These are phyloP conservation scores for Rosalia funebris DNA, from an alignment of 2,888 invertebrate genomes.

Conservation along the genomic window DNA sequence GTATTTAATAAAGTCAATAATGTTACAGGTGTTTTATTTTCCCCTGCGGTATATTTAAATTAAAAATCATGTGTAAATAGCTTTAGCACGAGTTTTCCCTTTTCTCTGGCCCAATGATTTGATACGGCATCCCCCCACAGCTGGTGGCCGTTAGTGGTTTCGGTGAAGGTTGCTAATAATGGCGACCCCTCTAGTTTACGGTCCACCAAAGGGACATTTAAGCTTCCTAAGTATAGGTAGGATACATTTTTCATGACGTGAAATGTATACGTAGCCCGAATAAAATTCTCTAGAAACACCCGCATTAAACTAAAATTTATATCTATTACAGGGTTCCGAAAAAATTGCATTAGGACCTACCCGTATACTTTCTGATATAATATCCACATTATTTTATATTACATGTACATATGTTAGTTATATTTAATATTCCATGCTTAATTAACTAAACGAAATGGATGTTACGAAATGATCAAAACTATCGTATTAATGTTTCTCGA, in stretches of 20 bases:
- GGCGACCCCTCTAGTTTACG: constrained; percentile 28
- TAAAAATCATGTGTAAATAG: no score
- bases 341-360: constrained; percentile 1
- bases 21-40: no score
- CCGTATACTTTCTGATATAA: neutral
- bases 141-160: constrained; percentile 23
- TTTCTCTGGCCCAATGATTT: neutral
- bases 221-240: constrained; percentile 20
- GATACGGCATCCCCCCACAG: neutral
- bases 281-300: constrained; percentile 16
- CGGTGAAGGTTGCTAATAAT: constrained; percentile 23
- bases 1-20: no score
- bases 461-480: no score
- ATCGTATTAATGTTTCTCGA: no score
- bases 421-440: no score
- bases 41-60: no score
- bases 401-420: no score
- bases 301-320: constrained; percentile 18
- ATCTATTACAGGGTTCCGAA: constrained; percentile 11
- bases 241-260: constrained; percentile 22
- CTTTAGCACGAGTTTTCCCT: no score
- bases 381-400: no score
- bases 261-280: constrained; percentile 11
- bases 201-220: constrained; percentile 23
- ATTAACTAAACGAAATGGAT: no score